Conservation (phyloP, 2,113 vertebrate genomes). For the Circaetus cinerascens region DNA sequence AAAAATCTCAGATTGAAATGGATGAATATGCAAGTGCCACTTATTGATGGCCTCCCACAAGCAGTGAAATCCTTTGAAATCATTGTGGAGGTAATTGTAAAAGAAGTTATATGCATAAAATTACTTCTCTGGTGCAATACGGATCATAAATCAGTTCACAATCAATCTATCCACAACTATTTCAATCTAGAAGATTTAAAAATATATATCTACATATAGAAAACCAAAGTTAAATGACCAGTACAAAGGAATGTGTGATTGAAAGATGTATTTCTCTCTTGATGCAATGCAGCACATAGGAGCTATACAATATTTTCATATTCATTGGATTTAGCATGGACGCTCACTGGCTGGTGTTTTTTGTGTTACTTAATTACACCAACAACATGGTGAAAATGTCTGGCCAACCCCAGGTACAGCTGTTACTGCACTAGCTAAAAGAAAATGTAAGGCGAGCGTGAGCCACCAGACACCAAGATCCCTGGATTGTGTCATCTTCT, state of each 20-base stretch:
- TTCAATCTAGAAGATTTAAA: slow-evolving; percentile 68
- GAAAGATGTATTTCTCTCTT: background rate
- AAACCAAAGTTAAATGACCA: background rate
- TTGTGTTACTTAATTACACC: background rate
- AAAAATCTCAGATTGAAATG: slow-evolving; percentile 75
- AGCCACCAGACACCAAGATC: fast-evolving
- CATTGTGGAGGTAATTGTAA: slow-evolving; percentile 84
- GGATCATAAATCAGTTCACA: slow-evolving; percentile 91
- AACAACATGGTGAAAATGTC: background rate
- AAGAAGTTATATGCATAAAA: slow-evolving; percentile 96
- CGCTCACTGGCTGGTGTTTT: background rate
- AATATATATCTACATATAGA: background rate
- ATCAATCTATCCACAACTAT: slow-evolving; percentile 81
- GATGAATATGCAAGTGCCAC: slow-evolving; percentile 75
- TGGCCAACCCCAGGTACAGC: background rate
- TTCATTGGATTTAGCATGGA: background rate
- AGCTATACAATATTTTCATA: background rate
- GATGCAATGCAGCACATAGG: background rate
- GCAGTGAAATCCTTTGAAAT: slow-evolving; percentile 71
- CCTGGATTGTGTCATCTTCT: background rate
- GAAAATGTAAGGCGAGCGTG: background rate
- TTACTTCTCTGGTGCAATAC: slow-evolving; percentile 87
- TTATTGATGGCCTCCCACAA: slow-evolving; percentile 70
- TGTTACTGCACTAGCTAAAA: background rate
- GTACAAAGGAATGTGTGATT: background rate